Evolutionary conservation across 2,888 invertebrate genomes (phyloP), one percentile per base, ranked within the genome.

Genomic region (Sisyra nigra): DNA sequence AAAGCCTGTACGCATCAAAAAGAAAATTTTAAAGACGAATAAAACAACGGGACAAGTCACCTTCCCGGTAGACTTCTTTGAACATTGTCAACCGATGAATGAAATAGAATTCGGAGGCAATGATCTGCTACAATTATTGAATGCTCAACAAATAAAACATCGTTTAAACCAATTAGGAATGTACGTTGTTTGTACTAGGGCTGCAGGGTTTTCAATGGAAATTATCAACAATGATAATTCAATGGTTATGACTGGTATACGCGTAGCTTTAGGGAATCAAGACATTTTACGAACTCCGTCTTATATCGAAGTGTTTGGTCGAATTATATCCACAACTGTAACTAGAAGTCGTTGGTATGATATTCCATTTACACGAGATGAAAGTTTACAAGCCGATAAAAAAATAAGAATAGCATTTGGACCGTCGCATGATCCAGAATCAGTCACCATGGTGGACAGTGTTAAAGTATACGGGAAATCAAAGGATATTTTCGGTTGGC

Each of bases 11-110:
- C 68, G 72, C 48, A 71, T 70, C 52, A 72, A 72, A 55, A 80
- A 77, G 59, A 71, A 72, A 49, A 57, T 66, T 0, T 60, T 68
- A 3, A 73, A 76, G 52, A 57, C 68, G 9, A 74, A 74, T 30
- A 76, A 79, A 53, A 66, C 68, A 1, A 68, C 73, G 2, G 78
- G 77, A 29, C 68, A 74, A 2, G 75, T 86, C 0, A 72, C 77
- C 32, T 93, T 96, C 62, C 91, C 94, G 0, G 82, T 93, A 31
- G 97, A 97, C 59, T 96, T 94, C 71, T 97, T 97, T 62, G 96
- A 97, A 60, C 87, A 92, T 57, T 93, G 93, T 59, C 82, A 84
- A 43, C 74, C 80, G 8, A 79, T 94, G 75, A 84, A 82, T 49
- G 94, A 96, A 54, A 79, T 94, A 0, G 96, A 96, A 60, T 91